A percentile compares a stretch with the other conserved stretches of the same genome.
These are phyloP conservation scores for Oceanodroma tethys DNA, from an alignment of 2,113 vertebrate genomes.

Conservation along the genomic window DNA sequence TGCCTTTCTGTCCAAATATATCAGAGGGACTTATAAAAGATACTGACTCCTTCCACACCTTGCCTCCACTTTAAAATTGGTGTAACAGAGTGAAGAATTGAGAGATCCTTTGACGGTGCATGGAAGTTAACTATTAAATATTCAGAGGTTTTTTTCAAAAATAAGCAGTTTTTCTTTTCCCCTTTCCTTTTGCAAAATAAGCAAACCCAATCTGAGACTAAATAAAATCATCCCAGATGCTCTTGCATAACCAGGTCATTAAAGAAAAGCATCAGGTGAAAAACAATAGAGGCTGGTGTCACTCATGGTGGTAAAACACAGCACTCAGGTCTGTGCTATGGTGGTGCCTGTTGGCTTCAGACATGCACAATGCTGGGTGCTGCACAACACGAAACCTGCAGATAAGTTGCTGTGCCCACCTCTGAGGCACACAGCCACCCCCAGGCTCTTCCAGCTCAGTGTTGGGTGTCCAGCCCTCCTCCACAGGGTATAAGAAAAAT, in stretches of 20 bases:
- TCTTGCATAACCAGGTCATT: neutral
- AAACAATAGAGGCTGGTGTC: neutral
- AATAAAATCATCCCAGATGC: neutral
- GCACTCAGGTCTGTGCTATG: neutral
- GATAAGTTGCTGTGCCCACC: neutral
- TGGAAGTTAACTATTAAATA: neutral
- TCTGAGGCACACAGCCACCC: neutral
- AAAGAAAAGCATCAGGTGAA: neutral
- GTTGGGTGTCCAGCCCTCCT: neutral
- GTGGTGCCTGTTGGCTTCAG: neutral
- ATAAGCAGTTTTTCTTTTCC: neutral
- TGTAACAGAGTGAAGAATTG: neutral
- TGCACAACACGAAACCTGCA: neutral
- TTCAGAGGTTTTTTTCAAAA: neutral
- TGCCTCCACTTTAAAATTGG: neutral
- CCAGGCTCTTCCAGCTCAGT: neutral
- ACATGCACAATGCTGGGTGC: rapidly evolving
- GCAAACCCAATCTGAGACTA: neutral
- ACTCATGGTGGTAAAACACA: neutral
- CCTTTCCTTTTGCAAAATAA: neutral
- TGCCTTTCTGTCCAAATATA: neutral
- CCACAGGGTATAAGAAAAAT: neutral
- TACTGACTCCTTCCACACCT: neutral
- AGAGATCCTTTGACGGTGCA: neutral
- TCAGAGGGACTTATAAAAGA: neutral